phyloP scores from a whole-genome alignment of 2,797 vertebrate species.

The Malurus splendens region DNA sequence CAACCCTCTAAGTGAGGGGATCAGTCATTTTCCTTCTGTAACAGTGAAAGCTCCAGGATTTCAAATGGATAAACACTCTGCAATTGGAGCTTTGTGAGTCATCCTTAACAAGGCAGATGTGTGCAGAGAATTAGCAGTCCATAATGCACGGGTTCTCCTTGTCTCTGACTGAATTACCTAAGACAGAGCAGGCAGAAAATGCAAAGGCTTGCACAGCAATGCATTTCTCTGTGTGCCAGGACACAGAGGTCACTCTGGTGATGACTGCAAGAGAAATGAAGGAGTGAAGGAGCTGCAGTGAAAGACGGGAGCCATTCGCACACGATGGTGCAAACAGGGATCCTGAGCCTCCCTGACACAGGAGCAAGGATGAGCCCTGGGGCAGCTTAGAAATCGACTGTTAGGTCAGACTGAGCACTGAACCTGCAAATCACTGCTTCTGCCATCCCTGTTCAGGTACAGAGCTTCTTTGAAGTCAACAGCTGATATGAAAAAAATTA shows the following conservation, averaged over 20 bases:
- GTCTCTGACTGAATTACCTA: neutral
- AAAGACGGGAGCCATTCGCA: neutral
- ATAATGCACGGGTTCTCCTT: neutral
- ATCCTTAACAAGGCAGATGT: conserved; percentile 29
- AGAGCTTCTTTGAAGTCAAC: neutral
- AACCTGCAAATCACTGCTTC: neutral
- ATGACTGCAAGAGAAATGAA: neutral
- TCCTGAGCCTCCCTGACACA: neutral
- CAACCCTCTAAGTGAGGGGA: neutral
- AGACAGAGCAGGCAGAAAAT: neutral
- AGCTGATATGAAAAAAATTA: neutral
- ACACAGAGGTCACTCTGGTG: neutral
- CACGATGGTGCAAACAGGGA: neutral
- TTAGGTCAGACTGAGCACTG: neutral
- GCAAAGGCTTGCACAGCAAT: neutral
- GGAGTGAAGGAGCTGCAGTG: neutral
- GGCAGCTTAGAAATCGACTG: neutral
- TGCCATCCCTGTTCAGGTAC: neutral
- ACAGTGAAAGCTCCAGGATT: conserved; percentile 44
- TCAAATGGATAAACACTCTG: conserved; percentile 29
- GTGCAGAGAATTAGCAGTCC: neutral
- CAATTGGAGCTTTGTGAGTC: conserved; percentile 47
- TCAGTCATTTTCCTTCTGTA: conserved; percentile 34
- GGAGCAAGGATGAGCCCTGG: neutral
- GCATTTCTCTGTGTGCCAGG: neutral